Percentiles rank a stretch among this genome's conserved stretches.
phyloP scores from a whole-genome alignment of 2,113 vertebrate genomes.

The Lates calcarifer region DNA sequence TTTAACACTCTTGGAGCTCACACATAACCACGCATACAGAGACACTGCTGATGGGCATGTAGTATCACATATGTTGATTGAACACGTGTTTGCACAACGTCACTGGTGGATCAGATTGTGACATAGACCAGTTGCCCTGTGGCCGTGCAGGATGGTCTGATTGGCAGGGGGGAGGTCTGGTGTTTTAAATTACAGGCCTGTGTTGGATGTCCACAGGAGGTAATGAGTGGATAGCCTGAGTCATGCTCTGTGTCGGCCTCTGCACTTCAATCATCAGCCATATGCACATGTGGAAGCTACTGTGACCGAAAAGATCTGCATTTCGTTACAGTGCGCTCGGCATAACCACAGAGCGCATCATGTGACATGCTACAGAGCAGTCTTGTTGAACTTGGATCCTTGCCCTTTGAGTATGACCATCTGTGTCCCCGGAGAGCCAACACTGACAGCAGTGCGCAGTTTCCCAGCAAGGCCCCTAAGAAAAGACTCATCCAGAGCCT shows the following conservation, averaged over 20 bases:
- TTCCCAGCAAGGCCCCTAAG: conserved; percentile 75
- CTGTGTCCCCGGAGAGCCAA: conserved; percentile 72
- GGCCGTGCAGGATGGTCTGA: conserved; percentile 38
- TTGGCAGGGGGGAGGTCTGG: conserved; percentile 25
- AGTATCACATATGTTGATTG: conserved; percentile 45
- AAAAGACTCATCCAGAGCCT: conserved; percentile 70
- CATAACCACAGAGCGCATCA: conserved; percentile 62
- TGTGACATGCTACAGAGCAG: conserved; percentile 67
- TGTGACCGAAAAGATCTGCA: conserved; percentile 63
- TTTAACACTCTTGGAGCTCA: conserved; percentile 29
- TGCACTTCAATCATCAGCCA: conserved; percentile 64
- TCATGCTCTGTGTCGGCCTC: conserved; percentile 57
- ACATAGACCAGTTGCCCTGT: conserved; percentile 52
- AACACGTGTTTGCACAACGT: conserved; percentile 56
- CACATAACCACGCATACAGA: conserved; percentile 8
- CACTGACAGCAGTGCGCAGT: conserved; percentile 52
- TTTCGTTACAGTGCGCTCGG: conserved; percentile 66
- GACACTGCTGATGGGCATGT: conserved; percentile 16
- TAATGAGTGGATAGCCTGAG: conserved; percentile 76
- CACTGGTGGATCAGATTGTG: conserved; percentile 45
- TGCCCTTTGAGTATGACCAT: conserved; percentile 68
- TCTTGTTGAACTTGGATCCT: conserved; percentile 69
- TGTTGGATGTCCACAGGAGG: conserved; percentile 52
- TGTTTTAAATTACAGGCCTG: conserved; percentile 72
- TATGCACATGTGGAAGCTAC: conserved; percentile 65